A percentile compares a stretch with the other conserved stretches of the same genome.
Conservation (phyloP, 64 coral and sea anemone genomes). For the Catalaphyllia jardinei region DNA sequence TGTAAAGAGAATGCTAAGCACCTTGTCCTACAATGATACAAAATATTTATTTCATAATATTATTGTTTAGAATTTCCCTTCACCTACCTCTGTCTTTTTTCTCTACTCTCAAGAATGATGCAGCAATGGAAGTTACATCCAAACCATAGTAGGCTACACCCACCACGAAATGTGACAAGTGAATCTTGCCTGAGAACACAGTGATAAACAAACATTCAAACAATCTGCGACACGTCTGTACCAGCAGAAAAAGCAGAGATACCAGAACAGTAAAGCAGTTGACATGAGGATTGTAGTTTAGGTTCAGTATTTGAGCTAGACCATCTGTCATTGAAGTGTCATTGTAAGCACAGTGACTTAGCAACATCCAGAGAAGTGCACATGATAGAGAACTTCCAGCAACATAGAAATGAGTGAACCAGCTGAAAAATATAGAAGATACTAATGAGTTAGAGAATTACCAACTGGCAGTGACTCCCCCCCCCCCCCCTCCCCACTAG, state of each 20-base stretch:
- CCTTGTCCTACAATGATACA: too few species aligned
- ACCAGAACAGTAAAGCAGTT: conserved; percentile 71
- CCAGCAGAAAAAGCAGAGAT: conserved; percentile 66
- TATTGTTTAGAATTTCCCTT: background rate
- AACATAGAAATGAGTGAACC: conserved; percentile 95
- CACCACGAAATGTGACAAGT: conserved; percentile 78
- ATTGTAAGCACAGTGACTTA: conserved; percentile 50
- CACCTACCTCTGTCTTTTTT: conserved; percentile 65
- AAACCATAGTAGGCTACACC: conserved; percentile 80
- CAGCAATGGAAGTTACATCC: conserved; percentile 64
- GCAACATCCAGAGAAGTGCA: conserved; percentile 46
- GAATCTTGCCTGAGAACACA: conserved; percentile 87
- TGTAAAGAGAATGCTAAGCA: background rate
- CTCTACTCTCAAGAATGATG: conserved; percentile 32
- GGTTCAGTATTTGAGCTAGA: conserved; percentile 47
- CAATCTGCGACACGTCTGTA: conserved; percentile 82
- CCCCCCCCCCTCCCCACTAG: too few species aligned
- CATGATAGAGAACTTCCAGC: conserved; percentile 71
- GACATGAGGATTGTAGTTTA: conserved; percentile 6
- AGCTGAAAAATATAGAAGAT: conserved; percentile 62
- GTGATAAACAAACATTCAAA: conserved; percentile 85
- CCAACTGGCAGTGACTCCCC: too few species aligned
- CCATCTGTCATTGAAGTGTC: conserved; percentile 16
- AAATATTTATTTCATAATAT: too few species aligned
- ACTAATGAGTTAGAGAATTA: background rate